Percentiles rank a stretch among this genome's conserved stretches.
phyloP scores from a whole-genome alignment of 2,888 invertebrate species.

The Cephus pulcher region DNA sequence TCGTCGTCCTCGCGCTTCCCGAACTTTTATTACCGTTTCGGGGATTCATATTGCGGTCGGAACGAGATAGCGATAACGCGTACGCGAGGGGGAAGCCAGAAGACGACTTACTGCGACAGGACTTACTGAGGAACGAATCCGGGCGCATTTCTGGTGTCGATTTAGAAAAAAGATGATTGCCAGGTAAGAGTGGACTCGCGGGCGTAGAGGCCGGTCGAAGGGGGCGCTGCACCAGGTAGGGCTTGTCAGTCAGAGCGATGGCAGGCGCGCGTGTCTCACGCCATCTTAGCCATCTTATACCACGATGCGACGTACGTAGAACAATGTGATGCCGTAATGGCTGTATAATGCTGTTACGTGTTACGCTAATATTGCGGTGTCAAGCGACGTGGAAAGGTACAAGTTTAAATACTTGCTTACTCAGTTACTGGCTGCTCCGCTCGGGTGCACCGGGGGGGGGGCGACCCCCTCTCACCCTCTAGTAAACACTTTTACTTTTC shows the following conservation, averaged over 20 bases:
- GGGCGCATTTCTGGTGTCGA: no score
- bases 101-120: background rate
- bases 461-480: no score
- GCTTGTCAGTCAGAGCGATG: slow-evolving; percentile 48
- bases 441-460: no score
- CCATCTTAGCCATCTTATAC: slow-evolving; percentile 44
- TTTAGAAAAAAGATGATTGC: background rate
- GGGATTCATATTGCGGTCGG: no score
- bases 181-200: slow-evolving; percentile 4
- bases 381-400: slow-evolving; percentile 41
- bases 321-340: slow-evolving; percentile 48
- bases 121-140: no score
- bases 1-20: no score
- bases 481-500: no score
- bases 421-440: no score
- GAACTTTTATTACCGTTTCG: no score
- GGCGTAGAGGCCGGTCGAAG: slow-evolving; percentile 6
- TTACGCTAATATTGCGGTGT: slow-evolving; percentile 43
- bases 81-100: background rate
- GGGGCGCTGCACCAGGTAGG: slow-evolving; percentile 37
- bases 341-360: slow-evolving; percentile 41
- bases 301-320: slow-evolving; percentile 24
- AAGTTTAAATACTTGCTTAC: no score
- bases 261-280: slow-evolving; percentile 50
- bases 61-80: no score